A percentile compares a stretch with the other conserved stretches of the same genome.
These are phyloP conservation scores for Cerastis leucographa DNA, from an alignment of 2,888 invertebrate species.

Conservation along the genomic window DNA sequence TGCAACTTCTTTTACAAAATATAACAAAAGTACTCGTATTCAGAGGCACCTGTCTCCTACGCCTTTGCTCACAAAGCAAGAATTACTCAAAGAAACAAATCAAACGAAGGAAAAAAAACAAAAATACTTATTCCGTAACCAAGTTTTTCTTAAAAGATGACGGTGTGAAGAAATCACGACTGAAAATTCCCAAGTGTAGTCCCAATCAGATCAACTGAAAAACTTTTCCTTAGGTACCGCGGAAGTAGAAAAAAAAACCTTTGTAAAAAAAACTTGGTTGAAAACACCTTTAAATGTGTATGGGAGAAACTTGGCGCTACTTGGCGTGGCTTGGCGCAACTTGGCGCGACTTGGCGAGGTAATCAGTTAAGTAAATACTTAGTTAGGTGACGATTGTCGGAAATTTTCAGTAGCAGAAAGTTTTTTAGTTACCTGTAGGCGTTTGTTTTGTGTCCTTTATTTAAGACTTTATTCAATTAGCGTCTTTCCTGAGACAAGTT, in stretches of 20 bases:
- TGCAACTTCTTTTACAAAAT: constrained; percentile 39
- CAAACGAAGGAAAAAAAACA: constrained; percentile 49
- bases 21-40: constrained; percentile 42
- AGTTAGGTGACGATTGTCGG: constrained; percentile 66
- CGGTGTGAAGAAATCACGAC: constrained; percentile 57
- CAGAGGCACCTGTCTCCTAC: constrained; percentile 32
- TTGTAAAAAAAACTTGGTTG: constrained; percentile 50
- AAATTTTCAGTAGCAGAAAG: constrained; percentile 45
- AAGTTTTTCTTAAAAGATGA: constrained; percentile 61
- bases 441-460: constrained; percentile 54
- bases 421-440: constrained; percentile 51
- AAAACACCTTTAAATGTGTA: constrained; percentile 64
- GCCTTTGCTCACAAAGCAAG: constrained; percentile 55
- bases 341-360: constrained; percentile 54
- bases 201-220: constrained; percentile 62
- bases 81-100: constrained; percentile 60
- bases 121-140: constrained; percentile 53
- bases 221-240: constrained; percentile 57
- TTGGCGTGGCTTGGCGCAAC: constrained; percentile 48
- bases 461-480: constrained; percentile 44
- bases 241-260: constrained; percentile 55
- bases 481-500: constrained; percentile 9
- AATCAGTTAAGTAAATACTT: constrained; percentile 70
- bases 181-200: constrained; percentile 55
- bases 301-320: constrained; percentile 50